Conservation (phyloP, 2,888 invertebrate genomes). For the Trachelus stipa region DNA sequence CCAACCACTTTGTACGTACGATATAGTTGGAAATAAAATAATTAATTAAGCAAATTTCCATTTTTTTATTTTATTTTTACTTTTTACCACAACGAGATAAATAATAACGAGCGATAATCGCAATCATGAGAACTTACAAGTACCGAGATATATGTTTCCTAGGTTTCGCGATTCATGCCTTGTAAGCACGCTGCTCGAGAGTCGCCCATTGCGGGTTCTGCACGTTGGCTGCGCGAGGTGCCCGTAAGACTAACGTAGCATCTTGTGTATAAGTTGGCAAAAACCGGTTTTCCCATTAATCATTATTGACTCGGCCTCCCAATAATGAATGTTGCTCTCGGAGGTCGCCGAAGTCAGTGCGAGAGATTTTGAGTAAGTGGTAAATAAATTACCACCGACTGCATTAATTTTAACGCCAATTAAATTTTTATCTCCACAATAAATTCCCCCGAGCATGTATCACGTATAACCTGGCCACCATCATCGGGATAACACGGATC, state of each 20-base stretch:
- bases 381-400: conserved; percentile 48
- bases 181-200: conserved; percentile 17
- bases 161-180: conserved; percentile 19
- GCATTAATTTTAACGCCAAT: conserved; percentile 52
- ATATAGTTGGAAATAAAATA: not conserved
- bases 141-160: conserved; percentile 11
- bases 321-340: conserved; percentile 39
- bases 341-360: conserved; percentile 35
- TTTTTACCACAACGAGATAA: not conserved
- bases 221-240: conserved; percentile 4
- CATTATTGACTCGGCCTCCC: conserved; percentile 48
- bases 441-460: conserved; percentile 25
- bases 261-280: conserved; percentile 23
- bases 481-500: not conserved
- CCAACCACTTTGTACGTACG: no score
- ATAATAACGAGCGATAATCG: not conserved
- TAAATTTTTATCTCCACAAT: conserved; percentile 42
- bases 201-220: conserved; percentile 6
- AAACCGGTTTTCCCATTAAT: conserved; percentile 52
- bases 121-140: not conserved
- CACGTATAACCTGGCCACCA: not conserved
- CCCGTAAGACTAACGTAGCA: conserved; percentile 24
- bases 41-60: not conserved
- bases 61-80: no score
- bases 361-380: conserved; percentile 42